Base-by-base conservation (phyloP, 2,797 vertebrate genomes). In the Hydrolagus colliei region DNA sequence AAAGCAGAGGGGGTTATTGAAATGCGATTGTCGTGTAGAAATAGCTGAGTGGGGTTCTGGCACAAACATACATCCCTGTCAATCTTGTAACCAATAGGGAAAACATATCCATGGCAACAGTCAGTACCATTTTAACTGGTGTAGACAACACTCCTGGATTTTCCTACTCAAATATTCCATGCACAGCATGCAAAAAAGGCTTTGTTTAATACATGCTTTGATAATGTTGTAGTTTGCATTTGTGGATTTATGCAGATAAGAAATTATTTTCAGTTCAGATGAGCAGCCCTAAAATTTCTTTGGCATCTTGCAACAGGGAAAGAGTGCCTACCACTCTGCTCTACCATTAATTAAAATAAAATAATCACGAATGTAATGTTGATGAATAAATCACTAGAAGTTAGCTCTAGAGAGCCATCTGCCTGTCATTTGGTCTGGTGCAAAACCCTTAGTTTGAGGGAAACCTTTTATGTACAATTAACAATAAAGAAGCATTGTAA, bases 111-210 rank as follows among this genome's bases (percentile, higher is more conserved):
- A 94, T 94, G 92, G 92, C 92, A 95, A 95, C 91, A 78, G 94
- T 86, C 88, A 85, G 90, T 92, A 92, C 90, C 90, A 89, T 91
- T 93, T 89, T 90, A 91, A 91, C 89, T 89, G 90, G 92, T 90
- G 91, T 92, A 92, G 92, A 87, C 90, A 90, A 93, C 2, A 84
- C 90, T 91, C 92, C 91, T 91, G 92, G 79, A 89, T 93, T 91
- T 92, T 91, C 93, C 91, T 91, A 92, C 89, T 93, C 91, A 92
- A 94, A 94, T 93, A 95, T 95, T 94, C 92, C 94, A 96, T 96
- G 95, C 95, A 92, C 91, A 88, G 94, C 94, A 95, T 95, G 93
- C 93, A 96, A 97, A 96, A 94, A 96, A 95, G 94, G 94, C 93
- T 96, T 92, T 95, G 92, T 95, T 95, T 93, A 84, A 52, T 84